Base-by-base conservation (phyloP, 2,888 invertebrate genomes). In the Chromoteleia sp. region DNA sequence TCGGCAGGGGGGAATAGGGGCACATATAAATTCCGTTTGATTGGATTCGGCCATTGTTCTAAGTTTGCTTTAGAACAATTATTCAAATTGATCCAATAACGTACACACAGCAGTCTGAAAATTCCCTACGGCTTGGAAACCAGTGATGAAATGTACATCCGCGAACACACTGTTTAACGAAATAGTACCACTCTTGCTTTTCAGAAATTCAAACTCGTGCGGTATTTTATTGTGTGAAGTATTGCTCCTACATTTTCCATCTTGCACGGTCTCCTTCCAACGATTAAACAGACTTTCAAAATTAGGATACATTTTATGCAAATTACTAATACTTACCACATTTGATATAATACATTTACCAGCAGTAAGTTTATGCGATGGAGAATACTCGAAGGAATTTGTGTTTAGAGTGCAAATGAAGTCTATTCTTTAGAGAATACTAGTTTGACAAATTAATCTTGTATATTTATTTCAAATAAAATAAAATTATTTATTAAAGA, bases 31-130 rank as follows among this genome's bases (percentile, higher is more conserved):
- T 80, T 80, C 61, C 50, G 21, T 76, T 71, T 81, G 76, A 81
- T 81, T 81, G 76, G 81, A 54, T 76, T 81, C 73, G 52, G 12
- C 81, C 67, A 76, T 81, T 81, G 81, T 81, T n/a, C 76, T 81
- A 81, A 81, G 81, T 81, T 81, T 75, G 61, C 80, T 63, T 81
- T 81, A 75, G 80, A 79, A 79, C 79, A 73, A 79, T 79, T 79
- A 79, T 81, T 81, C 80, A 75, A 75, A 81, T 75, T 70, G 70
- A 75, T 81, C 70, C 80, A 81, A 74, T 74, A 70, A 50, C 59
- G 70, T 65, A 65, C 65, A 79, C 67, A 73, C 67, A 59, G 59
- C 67, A 67, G 17, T 58, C 54, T 29, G 73, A 59, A 73, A 79
- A 79, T 73, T 67, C 54, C 79, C 73, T 30, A 63, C 63, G 70